Evolutionary conservation across 2,888 invertebrate species (phyloP), one percentile per base, ranked within the genome.

Genomic region (Blera fallax): DNA sequence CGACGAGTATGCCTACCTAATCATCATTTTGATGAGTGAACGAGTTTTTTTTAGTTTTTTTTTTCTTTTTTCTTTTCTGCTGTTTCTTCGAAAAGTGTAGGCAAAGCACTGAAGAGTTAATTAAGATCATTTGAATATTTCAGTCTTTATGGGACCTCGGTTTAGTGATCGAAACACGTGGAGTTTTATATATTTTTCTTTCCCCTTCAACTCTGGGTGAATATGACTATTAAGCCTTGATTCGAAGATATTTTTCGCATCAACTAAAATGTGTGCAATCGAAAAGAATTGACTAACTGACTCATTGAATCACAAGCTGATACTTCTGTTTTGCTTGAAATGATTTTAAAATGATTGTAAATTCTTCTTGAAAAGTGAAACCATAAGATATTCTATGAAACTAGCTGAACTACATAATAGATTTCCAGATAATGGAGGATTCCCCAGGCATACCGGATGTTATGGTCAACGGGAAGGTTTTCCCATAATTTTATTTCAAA

Each of bases 91-190:
- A 24, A 64, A 21, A 64, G 43, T 34, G 65, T 65, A 65, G 34
- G 56, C 45, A n/a, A 34, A 45, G 56, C 21, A 45, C 24, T 65
- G 45, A 54, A 45, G 65, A 34, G 64, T 56, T 65, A 65, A 65
- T 74, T 56, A 69, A 69, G 43, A 69, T 64, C 52, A 74, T 74
- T 74, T 74, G 62, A 62, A 74, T 74, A 54, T 64, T 10, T 43
- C 37, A 74, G 52, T 7, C 43, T 73, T 64, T 73, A 62, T 73
- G 72, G 52, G 52, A 5, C 16, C 37, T 52, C 11, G 11, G 37
- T 18, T 14, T 27, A 37, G 50, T 60, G 52, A 52, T 54, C 67
- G 32, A n/a, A 37, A 52, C 52, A 40, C 40, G 52, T 67, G 67
- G 52, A 37, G 52, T 10, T 45, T 52, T 67, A 24, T 48, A n/a